Conservation (phyloP, 2,113 vertebrate species). For the Peromyscus leucopus region DNA sequence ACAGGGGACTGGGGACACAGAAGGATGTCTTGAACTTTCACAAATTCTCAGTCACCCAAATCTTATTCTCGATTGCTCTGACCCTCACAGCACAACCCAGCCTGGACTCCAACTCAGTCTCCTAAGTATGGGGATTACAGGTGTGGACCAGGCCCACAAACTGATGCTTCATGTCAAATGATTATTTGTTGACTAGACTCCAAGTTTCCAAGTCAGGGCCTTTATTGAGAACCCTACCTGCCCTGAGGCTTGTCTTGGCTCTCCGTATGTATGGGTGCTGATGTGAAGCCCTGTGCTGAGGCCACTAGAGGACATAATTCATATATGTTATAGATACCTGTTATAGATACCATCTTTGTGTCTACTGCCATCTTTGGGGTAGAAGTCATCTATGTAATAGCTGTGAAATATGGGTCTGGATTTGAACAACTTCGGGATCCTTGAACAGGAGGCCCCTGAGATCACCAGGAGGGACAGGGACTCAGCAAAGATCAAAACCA, state of each 20-base stretch:
- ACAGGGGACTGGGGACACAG: rapidly evolving
- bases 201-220: background rate
- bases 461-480: too few relatives aligned
- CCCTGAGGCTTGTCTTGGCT: background rate
- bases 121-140: background rate
- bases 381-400: rapidly evolving
- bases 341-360: background rate
- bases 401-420: background rate
- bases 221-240: background rate
- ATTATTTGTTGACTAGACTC: background rate
- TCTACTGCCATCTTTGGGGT: background rate
- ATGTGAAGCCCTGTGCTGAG: background rate
- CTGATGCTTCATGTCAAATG: background rate
- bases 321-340: rapidly evolving
- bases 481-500: rapidly evolving
- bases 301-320: background rate
- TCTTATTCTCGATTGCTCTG: background rate
- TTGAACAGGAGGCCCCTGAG: rapidly evolving
- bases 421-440: rapidly evolving
- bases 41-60: background rate
- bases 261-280: background rate
- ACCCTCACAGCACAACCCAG: too few relatives aligned
- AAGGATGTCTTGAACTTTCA: background rate
- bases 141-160: background rate
- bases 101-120: background rate